Base-by-base conservation (phyloP, 2,113 vertebrate species). In the Lophius piscatorius region DNA sequence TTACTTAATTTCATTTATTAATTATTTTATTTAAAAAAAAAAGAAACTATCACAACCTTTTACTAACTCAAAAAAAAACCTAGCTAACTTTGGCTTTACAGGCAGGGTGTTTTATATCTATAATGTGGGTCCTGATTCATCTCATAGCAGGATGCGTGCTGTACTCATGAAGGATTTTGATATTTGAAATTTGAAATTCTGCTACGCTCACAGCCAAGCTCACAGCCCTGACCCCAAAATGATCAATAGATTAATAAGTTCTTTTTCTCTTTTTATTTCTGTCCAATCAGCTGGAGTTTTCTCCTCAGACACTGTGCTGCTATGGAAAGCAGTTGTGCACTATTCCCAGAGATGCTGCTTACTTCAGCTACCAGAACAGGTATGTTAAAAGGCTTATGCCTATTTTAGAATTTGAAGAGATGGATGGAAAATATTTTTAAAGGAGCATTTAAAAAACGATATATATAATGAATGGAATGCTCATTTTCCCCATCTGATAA, bases 301-400 rank as follows among this genome's bases (percentile, higher is more conserved):
- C 97, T 1, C 97, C 97, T 70, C 97, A 99, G 91, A 99, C 97
- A 34, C 88, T 99, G 52, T 99, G 97, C 93, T 98, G 97, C 92
- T 99, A 99, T 64, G 97, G 97, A 66, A 99, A 99, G 91, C 97
- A 99, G 91, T 87, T 99, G 11, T 99, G 97, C 87, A 99, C 97
- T 50, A 99, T 99, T 84, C 96, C 97, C 70, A 89, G 96, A 81
- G 97, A 99, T 74, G 96, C 96, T 84, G 96, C 95, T 78, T 98
- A 98, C 84, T 99, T 97, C 90, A 98, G 97, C 88, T 99, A 98
- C 84, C 97, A 99, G 89, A 99, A 99, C 94, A 98, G 97, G 97
- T 99, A 90, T 59, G 79, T 12, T 61, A 40, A 41, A 46, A 29
- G 26, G 41, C 20, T 45, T 38, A 7, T 1, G 1, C 5, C 7